Conservation (phyloP, 2,113 vertebrate genomes). For the Canis aureus region DNA sequence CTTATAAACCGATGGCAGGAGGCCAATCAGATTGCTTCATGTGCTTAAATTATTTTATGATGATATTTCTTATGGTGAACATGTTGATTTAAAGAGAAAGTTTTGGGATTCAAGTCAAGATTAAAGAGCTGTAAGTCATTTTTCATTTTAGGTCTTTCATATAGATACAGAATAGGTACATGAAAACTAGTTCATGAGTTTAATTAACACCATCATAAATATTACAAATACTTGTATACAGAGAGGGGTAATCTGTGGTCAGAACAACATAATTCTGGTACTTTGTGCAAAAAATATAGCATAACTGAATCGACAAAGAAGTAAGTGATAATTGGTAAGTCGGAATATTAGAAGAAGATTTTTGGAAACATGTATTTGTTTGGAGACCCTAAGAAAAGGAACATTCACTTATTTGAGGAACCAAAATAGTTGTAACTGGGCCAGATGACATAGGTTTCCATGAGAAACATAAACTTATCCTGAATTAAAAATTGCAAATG, state of each 20-base stretch:
- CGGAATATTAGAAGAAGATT: background rate
- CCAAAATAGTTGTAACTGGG: background rate
- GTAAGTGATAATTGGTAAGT: background rate
- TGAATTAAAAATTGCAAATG: slow-evolving; percentile 52
- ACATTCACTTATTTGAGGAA: background rate
- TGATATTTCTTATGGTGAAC: slow-evolving; percentile 63
- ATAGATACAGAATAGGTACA: background rate
- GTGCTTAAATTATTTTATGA: slow-evolving; percentile 63
- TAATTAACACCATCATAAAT: slow-evolving; percentile 2
- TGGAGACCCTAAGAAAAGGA: background rate
- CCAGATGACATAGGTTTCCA: background rate
- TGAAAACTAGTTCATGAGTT: slow-evolving; percentile 9
- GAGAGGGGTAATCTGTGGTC: background rate
- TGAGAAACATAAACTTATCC: slow-evolving; percentile 38
- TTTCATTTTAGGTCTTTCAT: slow-evolving; percentile 42
- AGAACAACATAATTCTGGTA: slow-evolving; percentile 29
- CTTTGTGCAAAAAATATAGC: slow-evolving; percentile 31
- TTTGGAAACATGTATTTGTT: slow-evolving; percentile 33
- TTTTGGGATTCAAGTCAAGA: slow-evolving; percentile 12
- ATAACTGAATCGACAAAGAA: background rate
- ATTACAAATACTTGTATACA: background rate
- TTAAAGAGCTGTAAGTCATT: slow-evolving; percentile 29
- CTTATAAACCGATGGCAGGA: slow-evolving; percentile 70
- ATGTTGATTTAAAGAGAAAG: slow-evolving; percentile 62
- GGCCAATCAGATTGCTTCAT: slow-evolving; percentile 71